Evolutionary conservation across 2,888 invertebrate species (phyloP), one percentile per base, ranked within the genome.

Genomic region (Tipula confusa): DNA sequence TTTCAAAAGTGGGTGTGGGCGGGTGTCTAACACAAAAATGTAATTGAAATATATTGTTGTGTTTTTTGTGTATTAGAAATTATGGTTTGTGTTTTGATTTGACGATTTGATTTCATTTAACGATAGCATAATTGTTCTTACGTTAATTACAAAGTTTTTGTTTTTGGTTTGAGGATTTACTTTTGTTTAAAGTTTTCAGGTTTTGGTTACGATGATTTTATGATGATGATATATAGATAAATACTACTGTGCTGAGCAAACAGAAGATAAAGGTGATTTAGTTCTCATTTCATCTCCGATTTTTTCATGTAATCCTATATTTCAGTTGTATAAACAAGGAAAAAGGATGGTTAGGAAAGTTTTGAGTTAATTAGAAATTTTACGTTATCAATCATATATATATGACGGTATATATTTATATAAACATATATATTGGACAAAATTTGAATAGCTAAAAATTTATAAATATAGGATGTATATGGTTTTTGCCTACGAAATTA

Each of bases 391-490:
- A 64, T 64, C 64, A 64, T 6, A 15, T 11, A 15, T 15, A 43
- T 33, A n/a, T n/a, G n/a, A n/a, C n/a, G 11, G 6, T 36, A 36
- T 36, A 36, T 64, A 64, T 64, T 1, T 24, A 9, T 64, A 9
- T 24, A n/a, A n/a, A n/a, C 24, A 24, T 64, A 64, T 64, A n/a
- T n/a, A n/a, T 64, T 64, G 9, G 24, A 9, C 64, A 9, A 64
- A 24, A 64, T 64, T 64, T 64, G 64, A 24, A 64, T 64, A 64
- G n/a, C 64, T 64, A 64, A n/a, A n/a, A n/a, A n/a, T n/a, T n/a
- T n/a, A n/a, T n/a, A n/a, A n/a, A n/a, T n/a, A n/a, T n/a, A n/a
- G n/a, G n/a, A 64, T 64, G 64, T 64, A 24, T 64, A 24, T 43
- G 15, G n/a, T 18, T 64, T 64, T 64, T 64, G 64, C 64, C 18